phyloP scores from a whole-genome alignment of 2,113 vertebrate species.

The Silurus glanis region DNA sequence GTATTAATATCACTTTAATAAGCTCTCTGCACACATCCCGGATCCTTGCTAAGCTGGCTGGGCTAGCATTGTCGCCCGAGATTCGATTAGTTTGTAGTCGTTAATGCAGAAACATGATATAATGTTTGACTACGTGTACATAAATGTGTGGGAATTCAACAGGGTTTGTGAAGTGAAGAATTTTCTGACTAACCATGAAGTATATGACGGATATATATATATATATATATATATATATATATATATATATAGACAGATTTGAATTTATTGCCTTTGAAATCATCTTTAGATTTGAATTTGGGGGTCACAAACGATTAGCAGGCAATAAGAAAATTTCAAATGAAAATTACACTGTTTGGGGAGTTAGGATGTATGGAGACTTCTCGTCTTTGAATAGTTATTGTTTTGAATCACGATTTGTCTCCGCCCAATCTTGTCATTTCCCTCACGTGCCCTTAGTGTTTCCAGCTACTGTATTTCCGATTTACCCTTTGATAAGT shows the following conservation, averaged over 20 bases:
- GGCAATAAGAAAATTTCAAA: neutral
- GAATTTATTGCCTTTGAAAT: neutral
- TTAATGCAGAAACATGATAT: conserved; percentile 30
- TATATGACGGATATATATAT: too few relatives aligned
- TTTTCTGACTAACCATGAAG: conserved; percentile 7
- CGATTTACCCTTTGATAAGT: too few relatives aligned
- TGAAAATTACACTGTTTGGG: too few relatives aligned
- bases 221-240: too few relatives aligned
- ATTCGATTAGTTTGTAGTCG: conserved; percentile 21
- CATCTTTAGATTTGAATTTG: neutral
- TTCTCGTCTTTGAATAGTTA: too few relatives aligned
- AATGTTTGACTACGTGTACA: conserved; percentile 24
- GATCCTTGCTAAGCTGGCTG: neutral
- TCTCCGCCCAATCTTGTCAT: too few relatives aligned
- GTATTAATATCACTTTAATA: conserved; percentile 44
- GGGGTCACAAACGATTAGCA: neutral
- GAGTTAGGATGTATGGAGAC: too few relatives aligned
- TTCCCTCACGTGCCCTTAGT: too few relatives aligned
- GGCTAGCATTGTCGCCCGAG: conserved; percentile 3
- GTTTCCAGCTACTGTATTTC: too few relatives aligned
- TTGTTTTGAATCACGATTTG: too few relatives aligned
- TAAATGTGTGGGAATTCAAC: neutral
- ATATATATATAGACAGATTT: neutral
- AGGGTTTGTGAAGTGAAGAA: neutral
- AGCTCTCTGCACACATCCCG: conserved; percentile 39